A percentile compares a stretch with the other conserved stretches of the same genome.
Conservation (phyloP, 2,888 invertebrate genomes). For the Salticus scenicus region DNA sequence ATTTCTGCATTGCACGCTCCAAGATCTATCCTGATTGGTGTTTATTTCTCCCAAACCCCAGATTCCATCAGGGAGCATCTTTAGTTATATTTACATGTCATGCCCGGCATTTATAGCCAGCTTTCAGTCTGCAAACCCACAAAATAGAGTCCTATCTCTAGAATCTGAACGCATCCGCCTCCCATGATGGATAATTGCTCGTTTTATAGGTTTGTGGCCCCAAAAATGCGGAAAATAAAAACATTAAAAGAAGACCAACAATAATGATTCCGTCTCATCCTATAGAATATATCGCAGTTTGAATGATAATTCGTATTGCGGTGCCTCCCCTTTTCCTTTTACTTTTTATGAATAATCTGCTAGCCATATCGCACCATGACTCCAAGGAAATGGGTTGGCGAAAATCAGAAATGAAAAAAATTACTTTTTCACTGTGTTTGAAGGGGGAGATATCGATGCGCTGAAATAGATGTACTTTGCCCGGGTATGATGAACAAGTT, state of each 20-base stretch:
- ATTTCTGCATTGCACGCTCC: not conserved
- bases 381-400: not conserved
- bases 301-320: not conserved
- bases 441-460: not conserved
- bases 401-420: not conserved
- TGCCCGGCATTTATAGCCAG: slow-evolving; percentile 8
- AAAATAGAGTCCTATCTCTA: not conserved
- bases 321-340: not conserved
- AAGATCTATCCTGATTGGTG: slow-evolving; percentile 12
- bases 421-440: slow-evolving; percentile 6
- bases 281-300: slow-evolving; percentile 12
- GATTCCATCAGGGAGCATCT: slow-evolving; percentile 5
- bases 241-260: not conserved
- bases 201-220: slow-evolving; percentile 19
- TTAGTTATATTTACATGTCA: slow-evolving; percentile 19
- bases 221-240: slow-evolving; percentile 11
- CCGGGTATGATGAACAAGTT: not conserved
- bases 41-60: slow-evolving; percentile 7
- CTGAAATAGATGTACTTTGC: slow-evolving; percentile 1
- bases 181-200: slow-evolving; percentile 12
- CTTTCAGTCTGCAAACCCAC: not conserved
- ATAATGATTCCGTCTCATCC: slow-evolving; percentile 13
- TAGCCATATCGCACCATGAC: slow-evolving; percentile 14
- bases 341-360: slow-evolving; percentile 26
- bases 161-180: slow-evolving; percentile 8